Conservation (phyloP, 2,888 invertebrate genomes). For the Sepioteuthis lessoniana region DNA sequence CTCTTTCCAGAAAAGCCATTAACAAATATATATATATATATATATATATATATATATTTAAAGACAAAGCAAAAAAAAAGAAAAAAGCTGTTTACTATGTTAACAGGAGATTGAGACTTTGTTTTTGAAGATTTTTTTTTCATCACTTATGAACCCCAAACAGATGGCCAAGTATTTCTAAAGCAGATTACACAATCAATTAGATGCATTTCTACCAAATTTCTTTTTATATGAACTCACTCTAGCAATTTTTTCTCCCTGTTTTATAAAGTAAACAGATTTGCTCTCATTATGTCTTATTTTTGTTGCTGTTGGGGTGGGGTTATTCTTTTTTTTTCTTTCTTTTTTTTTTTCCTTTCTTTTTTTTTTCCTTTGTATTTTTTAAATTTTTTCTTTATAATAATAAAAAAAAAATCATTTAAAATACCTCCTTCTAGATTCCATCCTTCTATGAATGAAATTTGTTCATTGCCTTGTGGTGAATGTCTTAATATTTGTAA, state of each 20-base stretch:
- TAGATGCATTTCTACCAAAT: slow-evolving; percentile 13
- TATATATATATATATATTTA: too few relatives aligned
- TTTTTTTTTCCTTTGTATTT: background rate
- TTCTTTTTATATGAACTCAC: slow-evolving; percentile 20
- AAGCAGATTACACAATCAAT: slow-evolving; percentile 33
- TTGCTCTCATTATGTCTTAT: slow-evolving; percentile 17
- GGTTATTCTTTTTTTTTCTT: too few relatives aligned
- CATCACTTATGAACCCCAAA: slow-evolving; percentile 8
- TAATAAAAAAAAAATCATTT: background rate
- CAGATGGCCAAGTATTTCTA: background rate
- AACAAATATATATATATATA: background rate
- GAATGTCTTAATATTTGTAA: slow-evolving; percentile 33
- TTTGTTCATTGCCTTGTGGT: slow-evolving; percentile 33
- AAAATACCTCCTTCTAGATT: background rate
- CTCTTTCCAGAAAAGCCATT: slow-evolving; percentile 33
- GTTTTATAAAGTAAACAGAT: slow-evolving; percentile 11
- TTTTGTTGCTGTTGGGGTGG: background rate
- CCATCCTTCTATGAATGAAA: slow-evolving; percentile 33
- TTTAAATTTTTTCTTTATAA: background rate
- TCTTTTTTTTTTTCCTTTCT: background rate
- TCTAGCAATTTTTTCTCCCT: background rate
- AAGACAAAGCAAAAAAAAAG: background rate
- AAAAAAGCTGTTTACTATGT: slow-evolving; percentile 4
- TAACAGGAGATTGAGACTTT: slow-evolving; percentile 12
- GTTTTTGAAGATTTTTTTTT: background rate